A percentile compares a stretch with the other conserved stretches of the same genome.
Evolutionary conservation across 2,113 vertebrate genomes (phyloP).

Genomic region (Cranoglanis bouderius): DNA sequence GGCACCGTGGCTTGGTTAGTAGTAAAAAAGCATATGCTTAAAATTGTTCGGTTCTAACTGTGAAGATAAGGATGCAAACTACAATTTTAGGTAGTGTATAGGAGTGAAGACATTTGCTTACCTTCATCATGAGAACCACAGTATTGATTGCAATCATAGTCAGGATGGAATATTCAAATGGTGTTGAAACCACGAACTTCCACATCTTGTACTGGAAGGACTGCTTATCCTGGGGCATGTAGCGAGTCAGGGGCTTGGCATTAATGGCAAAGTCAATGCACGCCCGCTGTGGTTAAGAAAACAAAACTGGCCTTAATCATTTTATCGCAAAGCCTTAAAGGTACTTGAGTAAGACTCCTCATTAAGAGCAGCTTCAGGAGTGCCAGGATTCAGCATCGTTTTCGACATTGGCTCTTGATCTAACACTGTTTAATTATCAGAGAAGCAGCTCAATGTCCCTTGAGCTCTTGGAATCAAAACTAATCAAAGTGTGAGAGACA

Average conservation of each 20-base stretch:
- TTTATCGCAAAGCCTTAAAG: slow-evolving; percentile 30
- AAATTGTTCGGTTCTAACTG: background rate
- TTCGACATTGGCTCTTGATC: slow-evolving; percentile 12
- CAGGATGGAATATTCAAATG: slow-evolving; percentile 98
- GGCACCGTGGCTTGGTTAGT: background rate
- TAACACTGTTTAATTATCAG: slow-evolving; percentile 42
- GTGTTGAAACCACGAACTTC: slow-evolving; percentile 96
- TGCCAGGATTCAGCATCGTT: slow-evolving; percentile 10
- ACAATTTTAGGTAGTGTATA: background rate
- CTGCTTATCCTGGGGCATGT: slow-evolving; percentile 95
- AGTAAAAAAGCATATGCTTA: background rate
- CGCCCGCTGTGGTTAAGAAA: slow-evolving; percentile 79
- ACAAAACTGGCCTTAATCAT: slow-evolving; percentile 38
- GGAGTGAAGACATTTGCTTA: slow-evolving; percentile 56
- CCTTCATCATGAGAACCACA: slow-evolving; percentile 99
- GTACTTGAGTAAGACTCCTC: background rate
- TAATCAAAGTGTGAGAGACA: slow-evolving; percentile 37
- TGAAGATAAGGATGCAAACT: background rate
- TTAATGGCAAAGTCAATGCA: slow-evolving; percentile 98
- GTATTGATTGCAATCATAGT: slow-evolving; percentile 97
- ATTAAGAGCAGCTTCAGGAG: slow-evolving; percentile 14
- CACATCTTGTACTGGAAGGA: slow-evolving; percentile 98
- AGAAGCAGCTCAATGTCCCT: background rate
- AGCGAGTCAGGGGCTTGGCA: slow-evolving; percentile 92
- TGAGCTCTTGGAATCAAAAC: slow-evolving; percentile 32